phyloP scores from a whole-genome alignment of 2,797 vertebrate species.

The Malacoctenus gilli region DNA sequence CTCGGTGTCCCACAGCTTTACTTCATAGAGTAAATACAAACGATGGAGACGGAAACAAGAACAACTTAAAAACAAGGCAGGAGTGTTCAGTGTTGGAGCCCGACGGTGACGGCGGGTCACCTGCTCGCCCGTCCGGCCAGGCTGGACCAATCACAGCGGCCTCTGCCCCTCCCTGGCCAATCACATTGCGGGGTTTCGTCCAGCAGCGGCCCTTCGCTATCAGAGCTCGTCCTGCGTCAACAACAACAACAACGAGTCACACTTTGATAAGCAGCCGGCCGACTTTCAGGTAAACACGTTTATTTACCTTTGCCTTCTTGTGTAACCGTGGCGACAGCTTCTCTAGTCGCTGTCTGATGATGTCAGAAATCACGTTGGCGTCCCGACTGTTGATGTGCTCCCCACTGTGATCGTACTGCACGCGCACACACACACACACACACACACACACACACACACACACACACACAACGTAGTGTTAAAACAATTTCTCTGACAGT shows the following conservation, averaged over 20 bases:
- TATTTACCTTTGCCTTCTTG: conserved; percentile 83
- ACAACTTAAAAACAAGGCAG: conserved; percentile 29
- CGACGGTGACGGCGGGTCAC: no score
- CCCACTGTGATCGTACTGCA: conserved; percentile 82
- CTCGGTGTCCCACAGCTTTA: conserved; percentile 64
- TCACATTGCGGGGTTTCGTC: conserved; percentile 39
- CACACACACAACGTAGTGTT: no score
- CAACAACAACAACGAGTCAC: not conserved
- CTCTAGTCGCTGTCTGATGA: conserved; percentile 83
- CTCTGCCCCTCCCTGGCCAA: conserved; percentile 17
- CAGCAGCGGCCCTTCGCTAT: not conserved
- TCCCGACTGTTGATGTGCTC: conserved; percentile 90
- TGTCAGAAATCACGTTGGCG: conserved; percentile 83
- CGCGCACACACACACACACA: conserved; percentile 6
- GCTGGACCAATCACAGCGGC: conserved; percentile 38
- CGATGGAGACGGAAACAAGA: conserved; percentile 55
- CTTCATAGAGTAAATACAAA: conserved; percentile 78
- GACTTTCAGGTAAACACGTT: no score
- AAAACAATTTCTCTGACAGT: no score
- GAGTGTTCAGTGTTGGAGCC: conserved; percentile 20
- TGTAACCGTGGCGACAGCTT: conserved; percentile 77
- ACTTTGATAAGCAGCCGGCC: not conserved
- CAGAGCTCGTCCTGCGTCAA: conserved; percentile 66
- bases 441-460: conserved; percentile 1
- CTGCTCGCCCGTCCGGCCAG: not conserved